Conservation (phyloP, 1,140 invertebrate genomes). For the Physella acuta region DNA sequence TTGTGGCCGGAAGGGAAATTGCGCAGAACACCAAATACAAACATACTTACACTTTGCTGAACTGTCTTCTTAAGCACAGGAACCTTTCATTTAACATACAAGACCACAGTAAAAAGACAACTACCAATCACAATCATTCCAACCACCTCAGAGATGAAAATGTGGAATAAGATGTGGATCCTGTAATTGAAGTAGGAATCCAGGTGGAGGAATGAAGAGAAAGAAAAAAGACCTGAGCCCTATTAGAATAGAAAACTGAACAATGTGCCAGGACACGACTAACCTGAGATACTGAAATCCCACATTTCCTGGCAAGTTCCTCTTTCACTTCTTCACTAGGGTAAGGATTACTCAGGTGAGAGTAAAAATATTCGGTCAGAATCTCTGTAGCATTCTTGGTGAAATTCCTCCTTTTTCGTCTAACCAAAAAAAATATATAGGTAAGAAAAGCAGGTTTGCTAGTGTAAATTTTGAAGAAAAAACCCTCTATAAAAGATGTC, state of each 20-base stretch:
- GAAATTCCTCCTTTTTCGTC: constrained; percentile 97
- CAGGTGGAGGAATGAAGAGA: neutral
- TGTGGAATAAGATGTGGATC: too few species aligned
- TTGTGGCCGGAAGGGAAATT: constrained; percentile 8
- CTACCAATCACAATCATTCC: constrained; percentile 18
- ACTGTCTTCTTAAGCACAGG: neutral
- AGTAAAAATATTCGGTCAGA: constrained; percentile 99
- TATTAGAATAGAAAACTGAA: too few species aligned
- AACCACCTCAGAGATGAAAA: too few species aligned
- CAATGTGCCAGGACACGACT: constrained; percentile 5
- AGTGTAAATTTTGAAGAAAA: neutral
- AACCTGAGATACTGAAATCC: constrained; percentile 94
- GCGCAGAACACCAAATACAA: constrained; percentile 1
- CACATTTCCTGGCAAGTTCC: constrained; percentile 96
- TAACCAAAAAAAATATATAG: constrained; percentile 52
- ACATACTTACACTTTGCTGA: constrained; percentile 12
- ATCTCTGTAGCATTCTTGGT: constrained; percentile 99
- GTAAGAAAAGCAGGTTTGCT: constrained; percentile 19
- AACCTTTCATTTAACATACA: neutral
- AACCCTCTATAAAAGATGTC: too few species aligned
- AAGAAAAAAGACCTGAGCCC: neutral
- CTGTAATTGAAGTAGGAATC: neutral
- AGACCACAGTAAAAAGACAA: neutral
- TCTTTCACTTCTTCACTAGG: constrained; percentile 99
- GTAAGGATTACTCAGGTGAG: constrained; percentile 98